phyloP scores from a whole-genome alignment of 1,140 invertebrate genomes.

The Pygmarrhopalites habei region DNA sequence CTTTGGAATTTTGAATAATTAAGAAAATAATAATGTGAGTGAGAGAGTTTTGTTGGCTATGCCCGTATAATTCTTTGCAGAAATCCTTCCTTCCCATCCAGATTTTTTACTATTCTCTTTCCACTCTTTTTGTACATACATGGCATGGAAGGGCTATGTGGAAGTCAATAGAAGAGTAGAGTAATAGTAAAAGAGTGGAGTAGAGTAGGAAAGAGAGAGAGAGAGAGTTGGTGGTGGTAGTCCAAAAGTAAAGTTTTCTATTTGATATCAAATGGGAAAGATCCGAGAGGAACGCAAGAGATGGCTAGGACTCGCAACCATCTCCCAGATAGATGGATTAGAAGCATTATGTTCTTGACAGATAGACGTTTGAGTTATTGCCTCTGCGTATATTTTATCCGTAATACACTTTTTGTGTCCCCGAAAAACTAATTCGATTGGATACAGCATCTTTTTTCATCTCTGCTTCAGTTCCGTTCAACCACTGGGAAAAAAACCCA shows the following conservation, averaged over 20 bases:
- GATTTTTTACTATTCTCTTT: too few relatives aligned
- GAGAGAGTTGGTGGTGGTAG: neutral
- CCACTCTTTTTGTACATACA: too few relatives aligned
- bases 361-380: slow-evolving; percentile 41
- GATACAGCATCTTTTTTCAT: slow-evolving; percentile 37
- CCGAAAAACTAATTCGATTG: slow-evolving; percentile 38
- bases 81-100: too few relatives aligned
- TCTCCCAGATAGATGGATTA: slow-evolving; percentile 40
- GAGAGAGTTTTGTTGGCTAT: too few relatives aligned
- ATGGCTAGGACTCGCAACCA: too few relatives aligned
- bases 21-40: too few relatives aligned
- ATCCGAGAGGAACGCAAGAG: slow-evolving; percentile 20
- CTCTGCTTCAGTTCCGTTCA: slow-evolving; percentile 34
- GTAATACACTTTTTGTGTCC: slow-evolving; percentile 39
- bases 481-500: slow-evolving; percentile 9
- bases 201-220: neutral
- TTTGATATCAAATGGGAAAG: slow-evolving; percentile 32
- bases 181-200: neutral
- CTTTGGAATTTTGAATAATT: too few relatives aligned
- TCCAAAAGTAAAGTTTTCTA: slow-evolving; percentile 18
- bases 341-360: slow-evolving; percentile 40
- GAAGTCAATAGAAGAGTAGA: neutral
- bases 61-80: too few relatives aligned
- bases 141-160: too few relatives aligned
- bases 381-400: slow-evolving; percentile 37